A percentile compares a stretch with the other conserved stretches of the same genome.
Conservation (phyloP, 2,797 vertebrate species). For the Falco cherrug region DNA sequence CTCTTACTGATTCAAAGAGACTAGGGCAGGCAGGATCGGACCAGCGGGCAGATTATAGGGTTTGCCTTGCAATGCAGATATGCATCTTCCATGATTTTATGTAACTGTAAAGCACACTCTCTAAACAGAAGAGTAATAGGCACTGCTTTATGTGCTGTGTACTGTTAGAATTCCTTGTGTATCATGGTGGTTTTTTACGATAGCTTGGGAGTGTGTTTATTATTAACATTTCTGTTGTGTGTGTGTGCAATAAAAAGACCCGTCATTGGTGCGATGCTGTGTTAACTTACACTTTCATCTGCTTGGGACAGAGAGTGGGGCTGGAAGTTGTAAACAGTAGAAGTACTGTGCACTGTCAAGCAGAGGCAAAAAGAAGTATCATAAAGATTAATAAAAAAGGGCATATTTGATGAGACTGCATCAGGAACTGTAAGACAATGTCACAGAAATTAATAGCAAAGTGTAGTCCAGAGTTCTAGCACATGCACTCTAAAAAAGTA, state of each 20-base stretch:
- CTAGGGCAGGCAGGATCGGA: background rate
- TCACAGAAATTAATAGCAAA: background rate
- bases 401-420: background rate
- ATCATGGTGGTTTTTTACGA: background rate
- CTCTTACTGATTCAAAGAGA: background rate
- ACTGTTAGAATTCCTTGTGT: background rate
- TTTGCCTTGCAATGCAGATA: background rate
- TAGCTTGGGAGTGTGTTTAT: background rate
- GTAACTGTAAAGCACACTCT: background rate
- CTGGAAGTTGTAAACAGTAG: background rate
- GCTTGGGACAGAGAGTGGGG: background rate
- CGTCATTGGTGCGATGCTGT: no score
- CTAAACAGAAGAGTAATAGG: background rate
- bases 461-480: background rate
- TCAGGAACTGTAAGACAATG: background rate
- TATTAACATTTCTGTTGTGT: background rate
- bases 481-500: background rate
- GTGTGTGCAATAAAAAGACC: background rate
- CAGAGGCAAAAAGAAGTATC: background rate
- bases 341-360: background rate
- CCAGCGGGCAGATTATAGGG: background rate
- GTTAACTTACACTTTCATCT: background rate
- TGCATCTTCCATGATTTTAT: background rate
- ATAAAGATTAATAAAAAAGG: background rate
- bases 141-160: background rate